These are phyloP conservation scores for Hydropotes inermis DNA, from an alignment of 2,113 vertebrate species.

Conservation along the genomic window DNA sequence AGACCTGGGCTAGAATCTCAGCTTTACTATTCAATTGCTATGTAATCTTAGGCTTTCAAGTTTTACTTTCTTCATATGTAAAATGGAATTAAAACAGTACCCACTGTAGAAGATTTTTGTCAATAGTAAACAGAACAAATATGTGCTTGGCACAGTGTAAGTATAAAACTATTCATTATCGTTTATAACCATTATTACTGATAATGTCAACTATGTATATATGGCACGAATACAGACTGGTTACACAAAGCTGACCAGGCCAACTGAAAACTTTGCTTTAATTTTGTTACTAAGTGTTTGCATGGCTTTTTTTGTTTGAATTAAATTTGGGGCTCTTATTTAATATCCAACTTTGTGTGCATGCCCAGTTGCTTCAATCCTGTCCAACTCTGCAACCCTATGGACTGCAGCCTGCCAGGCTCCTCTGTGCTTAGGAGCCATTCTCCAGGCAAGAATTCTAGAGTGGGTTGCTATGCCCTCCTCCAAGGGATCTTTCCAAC, in stretches of 20 bases:
- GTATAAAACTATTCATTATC: conserved; percentile 15
- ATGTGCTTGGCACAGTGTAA: neutral
- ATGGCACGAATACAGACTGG: neutral
- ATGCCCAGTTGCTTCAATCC: neutral
- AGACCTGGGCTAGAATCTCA: neutral
- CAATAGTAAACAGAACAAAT: conserved; percentile 22
- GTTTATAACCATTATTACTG: neutral
- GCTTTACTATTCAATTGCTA: neutral
- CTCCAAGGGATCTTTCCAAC: neutral
- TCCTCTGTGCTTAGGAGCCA: neutral
- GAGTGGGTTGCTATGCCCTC: neutral
- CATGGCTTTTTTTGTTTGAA: neutral
- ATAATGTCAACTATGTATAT: conserved; percentile 43
- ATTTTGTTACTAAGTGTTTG: conserved; percentile 21
- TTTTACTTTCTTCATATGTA: conserved; percentile 20
- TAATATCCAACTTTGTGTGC: neutral
- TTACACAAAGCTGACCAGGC: neutral
- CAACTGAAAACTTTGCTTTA: conserved; percentile 35
- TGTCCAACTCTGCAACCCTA: neutral
- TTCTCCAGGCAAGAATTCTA: neutral
- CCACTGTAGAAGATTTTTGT: neutral
- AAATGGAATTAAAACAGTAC: conserved; percentile 28
- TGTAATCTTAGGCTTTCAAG: neutral
- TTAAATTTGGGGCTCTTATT: conserved; percentile 37
- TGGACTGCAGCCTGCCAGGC: neutral